Conservation (phyloP, 2,888 invertebrate species). For the Azorinus chamasolen region DNA sequence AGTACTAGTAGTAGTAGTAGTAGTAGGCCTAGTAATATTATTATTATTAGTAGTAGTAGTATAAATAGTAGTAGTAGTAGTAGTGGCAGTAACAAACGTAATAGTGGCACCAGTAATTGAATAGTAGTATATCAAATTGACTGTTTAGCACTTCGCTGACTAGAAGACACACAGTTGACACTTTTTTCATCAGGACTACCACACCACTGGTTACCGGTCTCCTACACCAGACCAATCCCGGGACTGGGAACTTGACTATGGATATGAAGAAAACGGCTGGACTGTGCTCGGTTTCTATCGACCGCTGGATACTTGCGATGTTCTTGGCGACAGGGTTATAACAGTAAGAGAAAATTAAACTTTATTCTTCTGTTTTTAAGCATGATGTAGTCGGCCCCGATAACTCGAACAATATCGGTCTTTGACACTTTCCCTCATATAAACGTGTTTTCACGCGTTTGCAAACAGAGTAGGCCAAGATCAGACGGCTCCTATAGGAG, state of each 20-base stretch:
- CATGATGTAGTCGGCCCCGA: no score
- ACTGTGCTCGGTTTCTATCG: conserved; percentile 48
- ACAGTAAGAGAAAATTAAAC: conserved; percentile 26
- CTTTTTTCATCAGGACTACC: conserved; percentile 55
- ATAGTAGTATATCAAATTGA: not conserved
- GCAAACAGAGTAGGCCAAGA: no score
- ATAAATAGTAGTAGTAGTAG: no score
- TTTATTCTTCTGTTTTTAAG: no score
- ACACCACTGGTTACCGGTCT: conserved; percentile 19
- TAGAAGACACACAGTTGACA: no score
- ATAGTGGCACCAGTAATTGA: conserved; percentile 3
- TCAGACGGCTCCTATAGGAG: no score
- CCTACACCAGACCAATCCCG: conserved; percentile 23
- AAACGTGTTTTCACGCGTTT: no score
- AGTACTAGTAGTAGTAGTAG: conserved; percentile 19
- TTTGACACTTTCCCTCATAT: no score
- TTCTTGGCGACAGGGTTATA: conserved; percentile 28
- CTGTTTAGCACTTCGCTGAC: no score
- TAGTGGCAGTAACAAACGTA: conserved; percentile 15
- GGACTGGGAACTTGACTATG: conserved; percentile 47
- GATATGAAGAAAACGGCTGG: conserved; percentile 44
- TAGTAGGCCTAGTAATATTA: no score
- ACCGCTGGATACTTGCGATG: conserved; percentile 48
- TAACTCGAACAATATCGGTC: no score
- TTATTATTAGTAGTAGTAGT: no score